Evolutionary conservation across 2,113 vertebrate genomes (phyloP).

Genomic region (Sturnus vulgaris): DNA sequence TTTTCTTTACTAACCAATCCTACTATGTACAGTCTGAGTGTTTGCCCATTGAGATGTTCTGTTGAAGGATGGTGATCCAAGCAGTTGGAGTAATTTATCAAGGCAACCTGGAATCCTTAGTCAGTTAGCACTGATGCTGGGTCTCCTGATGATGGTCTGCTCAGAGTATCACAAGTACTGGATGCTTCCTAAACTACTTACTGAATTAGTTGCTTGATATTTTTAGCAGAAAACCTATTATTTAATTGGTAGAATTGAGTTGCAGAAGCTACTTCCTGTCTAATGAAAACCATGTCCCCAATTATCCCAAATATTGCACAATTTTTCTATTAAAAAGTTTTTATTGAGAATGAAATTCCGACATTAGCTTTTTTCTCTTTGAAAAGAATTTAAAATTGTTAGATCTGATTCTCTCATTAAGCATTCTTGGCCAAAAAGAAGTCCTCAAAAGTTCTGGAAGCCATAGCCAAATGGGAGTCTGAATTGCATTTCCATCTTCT

Average conservation of each 20-base stretch:
- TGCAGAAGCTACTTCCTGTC: constrained; percentile 9
- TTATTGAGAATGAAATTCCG: not conserved
- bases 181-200: constrained; percentile 1
- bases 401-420: not conserved
- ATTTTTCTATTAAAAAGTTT: not conserved
- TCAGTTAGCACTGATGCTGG: not conserved
- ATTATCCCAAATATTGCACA: not conserved
- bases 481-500: constrained; percentile 29
- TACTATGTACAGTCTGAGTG: not conserved
- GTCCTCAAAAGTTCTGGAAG: constrained; percentile 1
- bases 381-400: not conserved
- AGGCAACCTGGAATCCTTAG: not conserved
- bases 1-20: not conserved
- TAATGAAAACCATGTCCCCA: not conserved
- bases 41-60: not conserved
- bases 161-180: not conserved
- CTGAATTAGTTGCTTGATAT: not conserved
- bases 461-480: not conserved
- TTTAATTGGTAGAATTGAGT: constrained; percentile 12
- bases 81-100: not conserved
- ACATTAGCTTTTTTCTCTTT: not conserved
- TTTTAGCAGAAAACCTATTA: constrained; percentile 17
- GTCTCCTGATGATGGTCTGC: not conserved
- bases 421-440: not conserved
- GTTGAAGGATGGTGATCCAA: not conserved